Conservation (phyloP, 2,113 vertebrate species). For the Eretmochelys imbricata region DNA sequence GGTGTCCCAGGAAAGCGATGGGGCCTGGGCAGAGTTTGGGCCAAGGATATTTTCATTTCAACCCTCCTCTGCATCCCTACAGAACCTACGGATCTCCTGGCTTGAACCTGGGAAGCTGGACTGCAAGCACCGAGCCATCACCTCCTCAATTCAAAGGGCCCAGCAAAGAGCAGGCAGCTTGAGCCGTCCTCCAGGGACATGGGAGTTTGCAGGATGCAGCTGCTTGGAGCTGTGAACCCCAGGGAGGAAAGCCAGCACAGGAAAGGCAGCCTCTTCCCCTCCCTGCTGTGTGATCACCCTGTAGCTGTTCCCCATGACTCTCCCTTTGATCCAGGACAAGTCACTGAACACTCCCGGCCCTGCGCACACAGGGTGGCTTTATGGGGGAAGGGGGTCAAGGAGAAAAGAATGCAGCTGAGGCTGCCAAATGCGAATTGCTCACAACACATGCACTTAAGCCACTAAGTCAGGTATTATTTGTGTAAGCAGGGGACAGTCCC, state of each 20-base stretch:
- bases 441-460: too few relatives aligned
- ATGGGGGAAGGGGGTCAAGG: too few relatives aligned
- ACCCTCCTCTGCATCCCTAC: not conserved
- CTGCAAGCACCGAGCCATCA: too few relatives aligned
- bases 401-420: not conserved
- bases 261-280: not conserved
- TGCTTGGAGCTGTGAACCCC: not conserved
- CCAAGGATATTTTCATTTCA: not conserved
- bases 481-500: too few relatives aligned
- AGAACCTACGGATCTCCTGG: not conserved
- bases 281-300: not conserved
- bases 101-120: not conserved
- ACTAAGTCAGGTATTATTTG: too few relatives aligned
- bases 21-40: not conserved
- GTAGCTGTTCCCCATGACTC: not conserved
- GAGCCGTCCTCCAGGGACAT: not conserved
- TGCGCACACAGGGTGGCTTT: too few relatives aligned
- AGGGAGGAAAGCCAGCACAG: not conserved
- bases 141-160: not conserved
- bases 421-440: not conserved
- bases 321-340: not conserved
- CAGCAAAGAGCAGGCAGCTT: not conserved
- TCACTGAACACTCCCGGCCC: too few relatives aligned
- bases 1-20: not conserved
- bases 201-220: not conserved